Conservation (phyloP, 2,888 invertebrate species). For the Ennomos fuscantarius region DNA sequence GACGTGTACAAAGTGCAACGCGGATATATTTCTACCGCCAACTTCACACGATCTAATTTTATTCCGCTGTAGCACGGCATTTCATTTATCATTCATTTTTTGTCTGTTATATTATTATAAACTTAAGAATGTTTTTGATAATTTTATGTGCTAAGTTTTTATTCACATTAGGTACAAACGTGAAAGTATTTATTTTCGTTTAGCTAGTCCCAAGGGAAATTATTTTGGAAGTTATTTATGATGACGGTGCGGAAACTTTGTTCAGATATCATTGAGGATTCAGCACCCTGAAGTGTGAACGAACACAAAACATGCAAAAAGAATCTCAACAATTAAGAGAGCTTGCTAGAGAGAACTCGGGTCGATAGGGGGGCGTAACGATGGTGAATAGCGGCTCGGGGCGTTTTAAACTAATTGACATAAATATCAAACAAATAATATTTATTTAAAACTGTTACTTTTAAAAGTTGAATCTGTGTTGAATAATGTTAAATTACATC, state of each 20-base stretch:
- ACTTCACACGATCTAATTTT: conserved; percentile 6
- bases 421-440: conserved; percentile 45
- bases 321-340: conserved; percentile 68
- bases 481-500: conserved; percentile 75
- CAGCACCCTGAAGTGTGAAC: conserved; percentile 10
- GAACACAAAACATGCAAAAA: conserved; percentile 35
- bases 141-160: conserved; percentile 65
- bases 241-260: conserved; percentile 19
- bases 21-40: conserved; percentile 30
- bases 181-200: conserved; percentile 70
- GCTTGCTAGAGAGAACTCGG: conserved; percentile 41
- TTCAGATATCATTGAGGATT: conserved; percentile 33
- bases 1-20: conserved; percentile 50
- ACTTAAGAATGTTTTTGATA: conserved; percentile 57
- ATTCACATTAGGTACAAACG: conserved; percentile 69
- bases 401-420: conserved; percentile 37
- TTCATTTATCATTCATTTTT: conserved; percentile 51
- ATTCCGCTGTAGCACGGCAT: conserved; percentile 36
- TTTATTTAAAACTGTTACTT: conserved; percentile 69
- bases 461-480: conserved; percentile 74
- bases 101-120: conserved; percentile 47
- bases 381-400: conserved; percentile 5
- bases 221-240: conserved; percentile 46
- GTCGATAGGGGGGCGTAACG: background rate
- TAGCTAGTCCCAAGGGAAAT: conserved; percentile 66